Base-by-base conservation (phyloP, 2,113 vertebrate species). In the Callipepla californica region DNA sequence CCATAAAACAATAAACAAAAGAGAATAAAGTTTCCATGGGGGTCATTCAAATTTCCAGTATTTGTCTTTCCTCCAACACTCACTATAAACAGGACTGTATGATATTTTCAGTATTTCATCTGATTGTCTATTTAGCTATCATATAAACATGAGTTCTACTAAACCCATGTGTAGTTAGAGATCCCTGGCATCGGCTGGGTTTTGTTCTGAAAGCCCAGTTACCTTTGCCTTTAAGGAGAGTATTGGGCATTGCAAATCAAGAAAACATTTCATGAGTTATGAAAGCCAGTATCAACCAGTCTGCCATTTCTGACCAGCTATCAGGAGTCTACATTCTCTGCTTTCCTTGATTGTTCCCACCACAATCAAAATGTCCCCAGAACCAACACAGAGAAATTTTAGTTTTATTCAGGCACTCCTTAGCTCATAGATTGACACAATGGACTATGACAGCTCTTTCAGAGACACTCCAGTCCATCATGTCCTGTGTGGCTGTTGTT, bases 361-460 rank as follows among this genome's bases (percentile, higher is more conserved):
- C 26, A 80, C 19, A 80, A 59, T 62, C 34, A 85, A 80, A 87
- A 86, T 11, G 32, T 48, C 22, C 36, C n/a, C 62, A 59, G 61
- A 78, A 51, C 7, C 13, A 82, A 50, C 13, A 69, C 6, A 44
- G 65, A 78, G 36, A 72, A 58, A 61, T 85, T 92, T 73, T n/a
- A 73, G 34, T 32, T 86, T 66, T 51, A 53, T 90, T 89, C 48
- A 38, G 74, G 30, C 78, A 89, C 42, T 78, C 53, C 22, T 15
- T 75, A 68, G 28, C 59, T 74, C 80, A 80, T 42, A 78, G 40
- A 65, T 23, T 94, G 90, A 94, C 47, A 34, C 23, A 0, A 94
- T 87, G 72, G 48, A 69, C 32, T 87, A 13, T 96, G 93, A 96
- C 92, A 93, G 68, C 65, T 87, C 47, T 87, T 87, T 89, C 79